These are phyloP conservation scores for Caradrina clavipalpis DNA, from an alignment of 2,888 invertebrate genomes.

Conservation along the genomic window DNA sequence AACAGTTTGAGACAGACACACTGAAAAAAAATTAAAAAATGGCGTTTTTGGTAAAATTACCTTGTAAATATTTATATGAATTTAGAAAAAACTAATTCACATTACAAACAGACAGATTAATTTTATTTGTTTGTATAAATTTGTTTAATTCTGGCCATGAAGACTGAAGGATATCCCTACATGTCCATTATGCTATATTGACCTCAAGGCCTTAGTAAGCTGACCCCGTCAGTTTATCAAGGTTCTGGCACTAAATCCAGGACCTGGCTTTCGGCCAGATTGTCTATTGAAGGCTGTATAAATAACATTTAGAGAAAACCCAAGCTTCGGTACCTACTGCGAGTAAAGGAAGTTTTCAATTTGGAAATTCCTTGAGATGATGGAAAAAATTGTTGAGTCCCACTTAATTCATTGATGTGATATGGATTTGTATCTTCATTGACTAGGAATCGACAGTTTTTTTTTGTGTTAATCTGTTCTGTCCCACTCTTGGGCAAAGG, in stretches of 20 bases:
- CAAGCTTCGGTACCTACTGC: background rate
- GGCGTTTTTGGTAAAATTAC: too few species aligned
- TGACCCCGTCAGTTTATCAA: constrained; percentile 12
- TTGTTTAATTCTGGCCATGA: background rate
- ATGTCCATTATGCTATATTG: background rate
- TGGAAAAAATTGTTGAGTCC: background rate
- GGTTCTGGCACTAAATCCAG: constrained; percentile 10
- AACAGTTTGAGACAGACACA: too few species aligned
- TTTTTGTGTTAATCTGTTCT: too few species aligned
- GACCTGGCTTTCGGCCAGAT: constrained; percentile 24
- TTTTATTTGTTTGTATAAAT: too few species aligned
- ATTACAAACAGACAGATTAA: too few species aligned
- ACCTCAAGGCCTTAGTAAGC: constrained; percentile 7
- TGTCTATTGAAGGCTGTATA: constrained; percentile 1
- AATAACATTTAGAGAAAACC: background rate
- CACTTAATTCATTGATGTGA: background rate
- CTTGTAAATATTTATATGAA: too few species aligned
- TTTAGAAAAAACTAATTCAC: too few species aligned
- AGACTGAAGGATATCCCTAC: background rate
- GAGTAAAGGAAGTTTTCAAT: background rate
- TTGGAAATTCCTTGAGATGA: background rate
- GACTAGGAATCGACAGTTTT: background rate
- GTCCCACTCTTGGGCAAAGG: too few species aligned
- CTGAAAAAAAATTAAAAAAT: too few species aligned
- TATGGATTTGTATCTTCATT: background rate